phyloP scores from a whole-genome alignment of 2,888 invertebrate species.

The Drepanosiphum platanoidis region DNA sequence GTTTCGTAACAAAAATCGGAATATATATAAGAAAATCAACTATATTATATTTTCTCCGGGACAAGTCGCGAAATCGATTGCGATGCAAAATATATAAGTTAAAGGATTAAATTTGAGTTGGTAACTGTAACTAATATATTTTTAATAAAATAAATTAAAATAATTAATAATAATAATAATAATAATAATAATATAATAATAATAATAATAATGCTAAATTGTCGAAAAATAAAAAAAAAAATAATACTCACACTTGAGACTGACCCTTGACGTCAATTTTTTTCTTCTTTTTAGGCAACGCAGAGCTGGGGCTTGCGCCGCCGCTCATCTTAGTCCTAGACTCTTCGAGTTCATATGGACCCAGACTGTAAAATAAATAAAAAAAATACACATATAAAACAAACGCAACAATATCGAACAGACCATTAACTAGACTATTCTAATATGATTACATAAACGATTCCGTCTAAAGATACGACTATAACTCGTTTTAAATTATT shows the following conservation, averaged over 20 bases:
- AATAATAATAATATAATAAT: no score
- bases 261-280: constrained; percentile 76
- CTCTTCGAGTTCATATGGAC: constrained; percentile 86
- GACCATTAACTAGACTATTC: background rate
- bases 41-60: background rate
- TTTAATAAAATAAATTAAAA: no score
- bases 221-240: background rate
- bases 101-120: background rate
- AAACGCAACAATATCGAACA: background rate
- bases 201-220: background rate
- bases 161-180: no score
- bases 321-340: constrained; percentile 88
- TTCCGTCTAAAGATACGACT: constrained; percentile 13
- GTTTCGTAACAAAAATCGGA: constrained; percentile 26
- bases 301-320: constrained; percentile 73
- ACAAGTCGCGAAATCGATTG: background rate
- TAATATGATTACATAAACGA: background rate
- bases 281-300: constrained; percentile 73
- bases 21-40: constrained; percentile 28
- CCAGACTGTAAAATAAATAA: constrained; percentile 77
- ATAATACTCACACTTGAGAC: constrained; percentile 72
- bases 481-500: constrained; percentile 6
- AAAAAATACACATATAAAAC: constrained; percentile 36
- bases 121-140: no score
- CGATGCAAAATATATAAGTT: background rate